Conservation (phyloP, 2,888 invertebrate species). For the Chorisops tibialis region DNA sequence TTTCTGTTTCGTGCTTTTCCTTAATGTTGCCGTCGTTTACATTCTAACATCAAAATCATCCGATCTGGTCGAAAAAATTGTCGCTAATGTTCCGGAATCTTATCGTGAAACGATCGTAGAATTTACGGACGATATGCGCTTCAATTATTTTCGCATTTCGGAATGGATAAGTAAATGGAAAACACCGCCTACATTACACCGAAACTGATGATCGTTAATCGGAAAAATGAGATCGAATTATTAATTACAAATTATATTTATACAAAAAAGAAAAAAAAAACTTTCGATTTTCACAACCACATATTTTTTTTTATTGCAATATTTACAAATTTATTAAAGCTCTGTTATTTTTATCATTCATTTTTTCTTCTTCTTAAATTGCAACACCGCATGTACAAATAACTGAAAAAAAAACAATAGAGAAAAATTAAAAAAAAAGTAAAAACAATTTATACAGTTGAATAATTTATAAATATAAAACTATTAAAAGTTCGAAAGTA, state of each 20-base stretch:
- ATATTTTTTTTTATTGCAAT: conserved; percentile 14
- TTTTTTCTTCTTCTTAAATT: not conserved
- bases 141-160: conserved; percentile 47
- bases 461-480: conserved; percentile 5
- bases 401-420: not conserved
- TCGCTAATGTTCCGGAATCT: conserved; percentile 47
- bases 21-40: conserved; percentile 46
- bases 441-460: conserved; percentile 21
- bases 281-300: not conserved
- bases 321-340: conserved; percentile 4
- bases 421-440: not conserved
- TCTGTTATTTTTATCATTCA: not conserved
- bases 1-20: conserved; percentile 44
- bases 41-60: conserved; percentile 50
- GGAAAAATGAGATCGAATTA: not conserved
- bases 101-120: conserved; percentile 49
- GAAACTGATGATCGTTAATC: not conserved
- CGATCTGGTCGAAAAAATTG: conserved; percentile 47
- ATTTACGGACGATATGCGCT: conserved; percentile 41
- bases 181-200: conserved; percentile 39
- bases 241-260: not conserved
- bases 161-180: conserved; percentile 49
- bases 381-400: conserved; percentile 14
- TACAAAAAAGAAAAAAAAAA: not conserved
- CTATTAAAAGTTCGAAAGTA: too few species aligned